Evolutionary conservation across 2,113 vertebrate species (phyloP).

Genomic region (Symphodus melops): DNA sequence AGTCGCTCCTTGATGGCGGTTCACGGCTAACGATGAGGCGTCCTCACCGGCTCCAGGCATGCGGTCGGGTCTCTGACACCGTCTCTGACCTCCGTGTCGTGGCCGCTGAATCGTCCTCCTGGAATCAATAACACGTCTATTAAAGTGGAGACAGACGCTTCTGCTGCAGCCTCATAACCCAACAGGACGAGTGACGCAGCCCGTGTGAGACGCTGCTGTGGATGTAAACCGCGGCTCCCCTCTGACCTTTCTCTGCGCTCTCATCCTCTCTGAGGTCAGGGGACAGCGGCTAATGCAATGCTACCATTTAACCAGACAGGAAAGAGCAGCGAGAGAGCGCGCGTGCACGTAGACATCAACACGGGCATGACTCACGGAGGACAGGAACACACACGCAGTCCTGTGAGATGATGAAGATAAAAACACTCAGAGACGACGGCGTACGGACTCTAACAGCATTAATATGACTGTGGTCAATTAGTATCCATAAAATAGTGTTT

Average conservation of each 20-base stretch:
- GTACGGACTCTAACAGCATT: neutral
- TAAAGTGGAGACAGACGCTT: neutral
- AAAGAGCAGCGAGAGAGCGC: neutral
- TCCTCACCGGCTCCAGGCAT: neutral
- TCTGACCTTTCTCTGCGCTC: constrained; percentile 39
- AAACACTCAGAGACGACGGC: neutral
- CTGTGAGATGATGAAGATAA: constrained; percentile 14
- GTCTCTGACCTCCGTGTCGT: neutral
- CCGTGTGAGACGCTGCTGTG: constrained; percentile 29
- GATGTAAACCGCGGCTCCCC: constrained; percentile 41
- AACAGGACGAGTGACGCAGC: constrained; percentile 19
- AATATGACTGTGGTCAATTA: constrained; percentile 28
- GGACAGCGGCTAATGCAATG: constrained; percentile 58
- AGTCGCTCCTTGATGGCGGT: neutral
- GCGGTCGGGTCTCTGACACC: neutral
- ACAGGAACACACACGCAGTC: neutral
- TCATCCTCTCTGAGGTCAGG: constrained; percentile 69
- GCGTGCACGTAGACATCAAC: neutral
- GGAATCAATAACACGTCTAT: constrained; percentile 7
- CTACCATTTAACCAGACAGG: constrained; percentile 51
- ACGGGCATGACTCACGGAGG: neutral
- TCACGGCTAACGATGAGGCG: neutral
- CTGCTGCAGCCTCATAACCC: constrained; percentile 14
- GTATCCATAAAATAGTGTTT: constrained; percentile 16
- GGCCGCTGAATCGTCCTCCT: neutral